Evolutionary conservation across 2,113 vertebrate genomes (phyloP).

Genomic region (Gymnogyps californianus): DNA sequence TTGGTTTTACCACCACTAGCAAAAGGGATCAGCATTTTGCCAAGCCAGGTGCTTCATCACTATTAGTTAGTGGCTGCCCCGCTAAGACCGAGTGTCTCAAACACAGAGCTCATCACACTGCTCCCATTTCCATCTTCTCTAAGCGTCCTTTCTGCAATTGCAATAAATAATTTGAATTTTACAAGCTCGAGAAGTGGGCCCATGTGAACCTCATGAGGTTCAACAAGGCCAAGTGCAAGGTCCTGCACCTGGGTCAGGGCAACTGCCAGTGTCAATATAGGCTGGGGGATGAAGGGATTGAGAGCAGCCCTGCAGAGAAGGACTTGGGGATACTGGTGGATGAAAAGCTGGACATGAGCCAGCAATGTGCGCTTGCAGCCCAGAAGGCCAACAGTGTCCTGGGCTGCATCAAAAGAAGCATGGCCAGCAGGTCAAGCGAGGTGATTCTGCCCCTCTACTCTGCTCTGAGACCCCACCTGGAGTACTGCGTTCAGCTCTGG

Average conservation of each 20-base stretch:
- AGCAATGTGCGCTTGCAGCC: background rate
- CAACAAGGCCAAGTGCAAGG: background rate
- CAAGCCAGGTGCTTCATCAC: background rate
- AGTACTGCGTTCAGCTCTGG: too few relatives aligned
- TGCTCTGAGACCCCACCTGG: background rate
- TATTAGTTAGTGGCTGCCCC: background rate
- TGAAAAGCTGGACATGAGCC: background rate
- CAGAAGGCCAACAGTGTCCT: background rate
- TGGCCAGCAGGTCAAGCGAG: background rate
- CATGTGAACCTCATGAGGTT: background rate
- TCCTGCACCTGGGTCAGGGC: background rate
- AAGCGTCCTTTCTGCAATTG: background rate
- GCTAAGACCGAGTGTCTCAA: background rate
- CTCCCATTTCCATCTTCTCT: background rate
- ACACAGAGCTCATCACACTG: background rate
- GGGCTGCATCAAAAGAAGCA: background rate
- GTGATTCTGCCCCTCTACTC: background rate
- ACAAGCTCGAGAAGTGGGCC: rapidly evolving
- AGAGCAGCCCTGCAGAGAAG: background rate
- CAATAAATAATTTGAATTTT: background rate
- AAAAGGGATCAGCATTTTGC: background rate
- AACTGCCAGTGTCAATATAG: rapidly evolving
- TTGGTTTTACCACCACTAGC: background rate
- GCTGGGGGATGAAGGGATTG: background rate
- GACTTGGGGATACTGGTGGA: background rate